Conservation (phyloP, 2,113 vertebrate genomes). For the Cryptotis parvus region DNA sequence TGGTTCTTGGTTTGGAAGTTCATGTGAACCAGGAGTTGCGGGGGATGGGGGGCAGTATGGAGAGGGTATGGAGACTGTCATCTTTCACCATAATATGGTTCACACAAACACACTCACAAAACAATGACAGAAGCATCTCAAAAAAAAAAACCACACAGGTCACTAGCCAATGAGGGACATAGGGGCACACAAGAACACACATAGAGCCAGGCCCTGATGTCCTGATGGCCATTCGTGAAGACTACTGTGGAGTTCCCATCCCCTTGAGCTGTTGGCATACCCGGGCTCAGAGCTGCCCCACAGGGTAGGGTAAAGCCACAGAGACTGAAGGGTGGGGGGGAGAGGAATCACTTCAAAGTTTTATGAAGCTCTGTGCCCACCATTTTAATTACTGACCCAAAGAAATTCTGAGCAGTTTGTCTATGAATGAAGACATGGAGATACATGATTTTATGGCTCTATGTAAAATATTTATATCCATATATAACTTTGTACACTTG, state of each 20-base stretch:
- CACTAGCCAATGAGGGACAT: neutral
- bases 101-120: no score
- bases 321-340: no score
- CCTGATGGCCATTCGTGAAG: neutral
- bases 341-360: neutral
- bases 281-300: neutral
- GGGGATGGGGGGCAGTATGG: fast-evolving
- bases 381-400: neutral
- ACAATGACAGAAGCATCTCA: neutral
- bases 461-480: neutral
- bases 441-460: neutral
- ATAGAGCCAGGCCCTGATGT: fast-evolving
- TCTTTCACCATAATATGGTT: neutral
- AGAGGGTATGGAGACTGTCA: no score
- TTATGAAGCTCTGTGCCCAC: neutral
- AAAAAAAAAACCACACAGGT: neutral
- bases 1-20: neutral
- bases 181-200: no score
- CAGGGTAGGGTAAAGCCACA: no score
- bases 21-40: neutral
- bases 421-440: neutral
- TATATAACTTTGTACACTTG: neutral
- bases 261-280: neutral
- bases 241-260: neutral
- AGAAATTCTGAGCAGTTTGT: neutral